A percentile compares a stretch with the other conserved stretches of the same genome.
Conservation (phyloP, 2,888 invertebrate genomes). For the Mystacides longicornis region DNA sequence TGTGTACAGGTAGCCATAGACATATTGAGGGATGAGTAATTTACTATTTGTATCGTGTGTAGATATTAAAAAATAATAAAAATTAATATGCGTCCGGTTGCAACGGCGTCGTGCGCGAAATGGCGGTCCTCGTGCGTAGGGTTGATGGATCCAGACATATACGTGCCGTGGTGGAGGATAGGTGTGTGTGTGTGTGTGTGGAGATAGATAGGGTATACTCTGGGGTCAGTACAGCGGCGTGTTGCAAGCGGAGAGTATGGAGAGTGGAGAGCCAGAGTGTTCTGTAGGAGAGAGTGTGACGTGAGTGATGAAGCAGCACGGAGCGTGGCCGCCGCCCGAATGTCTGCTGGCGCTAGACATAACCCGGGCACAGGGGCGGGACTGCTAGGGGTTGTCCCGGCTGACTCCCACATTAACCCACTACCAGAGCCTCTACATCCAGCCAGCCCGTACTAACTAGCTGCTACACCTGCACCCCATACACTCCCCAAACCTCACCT, state of each 20-base stretch:
- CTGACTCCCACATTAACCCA: slow-evolving; percentile 33
- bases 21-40: no score
- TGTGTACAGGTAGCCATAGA: no score
- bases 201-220: background rate
- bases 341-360: slow-evolving; percentile 51
- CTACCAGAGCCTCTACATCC: slow-evolving; percentile 28
- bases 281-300: background rate
- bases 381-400: slow-evolving; percentile 46
- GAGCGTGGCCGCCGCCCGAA: slow-evolving; percentile 49
- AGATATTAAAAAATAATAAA: background rate
- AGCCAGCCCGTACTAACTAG: slow-evolving; percentile 33
- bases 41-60: background rate
- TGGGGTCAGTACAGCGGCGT: background rate
- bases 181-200: background rate
- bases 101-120: slow-evolving; percentile 1
- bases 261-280: background rate
- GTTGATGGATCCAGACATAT: background rate
- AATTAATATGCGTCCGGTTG: slow-evolving; percentile 1
- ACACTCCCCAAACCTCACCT: background rate
- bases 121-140: slow-evolving; percentile 1
- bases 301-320: slow-evolving; percentile 31
- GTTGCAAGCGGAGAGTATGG: background rate
- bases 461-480: background rate
- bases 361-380: slow-evolving; percentile 42
- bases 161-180: background rate